These are phyloP conservation scores for Strix uralensis DNA, from an alignment of 2,113 vertebrate species.

Conservation along the genomic window DNA sequence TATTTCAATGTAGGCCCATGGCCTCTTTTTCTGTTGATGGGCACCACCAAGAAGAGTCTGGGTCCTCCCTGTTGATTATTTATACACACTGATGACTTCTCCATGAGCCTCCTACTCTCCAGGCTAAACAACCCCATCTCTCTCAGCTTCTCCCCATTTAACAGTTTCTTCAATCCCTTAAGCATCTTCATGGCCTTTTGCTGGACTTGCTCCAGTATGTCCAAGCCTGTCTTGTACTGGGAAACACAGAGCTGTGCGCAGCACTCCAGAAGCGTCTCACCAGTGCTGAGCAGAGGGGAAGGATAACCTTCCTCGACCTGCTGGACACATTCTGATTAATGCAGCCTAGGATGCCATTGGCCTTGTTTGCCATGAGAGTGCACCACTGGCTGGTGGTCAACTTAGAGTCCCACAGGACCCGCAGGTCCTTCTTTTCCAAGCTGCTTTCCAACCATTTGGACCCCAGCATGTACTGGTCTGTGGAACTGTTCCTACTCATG, in stretches of 20 bases:
- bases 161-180: background rate
- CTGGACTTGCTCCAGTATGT: background rate
- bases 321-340: accelerated
- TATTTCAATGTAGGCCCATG: background rate
- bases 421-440: background rate
- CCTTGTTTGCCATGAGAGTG: background rate
- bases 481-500: background rate
- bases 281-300: background rate
- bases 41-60: background rate
- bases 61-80: background rate
- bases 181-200: background rate
- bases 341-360: background rate
- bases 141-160: background rate
- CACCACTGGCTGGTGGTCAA: background rate
- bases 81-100: background rate
- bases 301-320: background rate
- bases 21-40: background rate
- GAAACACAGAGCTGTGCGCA: background rate
- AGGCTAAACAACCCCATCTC: background rate
- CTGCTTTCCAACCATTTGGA: background rate
- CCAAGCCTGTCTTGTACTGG: too few relatives aligned
- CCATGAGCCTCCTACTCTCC: background rate
- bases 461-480: too few relatives aligned
- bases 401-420: background rate
- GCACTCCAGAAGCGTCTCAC: background rate